Conservation (phyloP, 1,140 invertebrate species). For the Steinernema feltiae region DNA sequence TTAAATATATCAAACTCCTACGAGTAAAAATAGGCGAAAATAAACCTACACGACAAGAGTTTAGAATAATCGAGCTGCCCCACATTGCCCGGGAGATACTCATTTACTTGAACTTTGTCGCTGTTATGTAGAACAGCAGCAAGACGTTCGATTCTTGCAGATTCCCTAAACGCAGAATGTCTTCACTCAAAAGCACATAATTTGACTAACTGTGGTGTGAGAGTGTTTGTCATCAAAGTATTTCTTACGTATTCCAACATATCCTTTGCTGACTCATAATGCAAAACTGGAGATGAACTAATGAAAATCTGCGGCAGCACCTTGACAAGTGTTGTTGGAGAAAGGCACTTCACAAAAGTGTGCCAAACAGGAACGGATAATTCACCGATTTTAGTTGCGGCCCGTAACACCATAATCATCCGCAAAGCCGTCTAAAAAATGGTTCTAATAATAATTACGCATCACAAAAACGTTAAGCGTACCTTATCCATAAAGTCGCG, state of each 20-base stretch:
- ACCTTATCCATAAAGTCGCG: constrained; percentile 20
- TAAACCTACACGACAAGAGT: neutral
- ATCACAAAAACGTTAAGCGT: neutral
- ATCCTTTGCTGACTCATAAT: constrained; percentile 17
- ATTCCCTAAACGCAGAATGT: neutral
- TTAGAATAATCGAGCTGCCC: neutral
- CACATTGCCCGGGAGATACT: neutral
- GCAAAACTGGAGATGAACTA: constrained; percentile 17
- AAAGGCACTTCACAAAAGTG: neutral
- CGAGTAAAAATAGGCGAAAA: neutral
- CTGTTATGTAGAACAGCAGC: neutral
- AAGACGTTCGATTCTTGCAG: neutral
- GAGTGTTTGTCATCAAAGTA: neutral
- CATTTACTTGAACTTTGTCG: neutral
- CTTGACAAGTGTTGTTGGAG: constrained; percentile 8
- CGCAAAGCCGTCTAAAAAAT: constrained; percentile 12
- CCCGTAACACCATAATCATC: constrained; percentile 20
- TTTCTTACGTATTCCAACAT: neutral
- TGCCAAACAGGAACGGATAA: constrained; percentile 14
- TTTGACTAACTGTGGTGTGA: neutral
- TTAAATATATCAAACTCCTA: too few relatives aligned
- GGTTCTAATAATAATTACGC: neutral
- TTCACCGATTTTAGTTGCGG: constrained; percentile 18
- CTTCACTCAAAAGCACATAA: neutral
- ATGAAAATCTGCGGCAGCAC: constrained; percentile 30